Conservation (phyloP, 2,113 vertebrate genomes). For the Ellobius talpinus region DNA sequence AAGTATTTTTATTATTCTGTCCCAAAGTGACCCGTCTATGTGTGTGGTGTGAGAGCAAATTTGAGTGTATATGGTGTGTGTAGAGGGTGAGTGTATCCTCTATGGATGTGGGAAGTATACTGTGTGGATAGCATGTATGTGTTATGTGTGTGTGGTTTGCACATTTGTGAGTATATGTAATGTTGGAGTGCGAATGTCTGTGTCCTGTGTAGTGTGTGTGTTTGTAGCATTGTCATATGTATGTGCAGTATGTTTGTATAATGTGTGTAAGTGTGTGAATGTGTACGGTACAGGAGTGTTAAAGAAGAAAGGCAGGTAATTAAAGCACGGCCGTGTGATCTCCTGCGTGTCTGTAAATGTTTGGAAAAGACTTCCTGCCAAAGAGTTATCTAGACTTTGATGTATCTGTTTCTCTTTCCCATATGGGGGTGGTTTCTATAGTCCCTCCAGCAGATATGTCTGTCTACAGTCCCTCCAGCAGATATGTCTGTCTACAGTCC, state of each 20-base stretch:
- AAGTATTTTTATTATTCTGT: conserved; percentile 59
- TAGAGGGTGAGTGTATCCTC: background rate
- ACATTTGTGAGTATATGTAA: background rate
- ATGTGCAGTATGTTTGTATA: background rate
- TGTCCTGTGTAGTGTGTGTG: background rate
- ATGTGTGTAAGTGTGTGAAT: background rate
- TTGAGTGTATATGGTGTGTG: background rate
- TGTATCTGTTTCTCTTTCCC: conserved; percentile 28
- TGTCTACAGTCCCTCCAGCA: too few relatives aligned
- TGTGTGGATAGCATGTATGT: background rate
- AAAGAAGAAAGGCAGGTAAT: background rate
- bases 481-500: too few relatives aligned
- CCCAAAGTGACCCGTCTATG: conserved; percentile 1
- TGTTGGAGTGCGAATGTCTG: background rate
- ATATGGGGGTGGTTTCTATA: background rate
- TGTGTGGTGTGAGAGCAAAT: background rate
- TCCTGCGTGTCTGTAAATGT: background rate
- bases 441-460: background rate
- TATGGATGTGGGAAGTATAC: background rate
- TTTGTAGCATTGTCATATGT: background rate
- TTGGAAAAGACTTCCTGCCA: background rate
- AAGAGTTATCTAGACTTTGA: background rate
- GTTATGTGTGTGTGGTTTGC: background rate
- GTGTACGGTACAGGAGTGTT: background rate
- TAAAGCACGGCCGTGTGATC: background rate